A percentile compares a stretch with the other conserved stretches of the same genome.
Evolutionary conservation across 2,113 vertebrate genomes (phyloP).

Genomic region (Camelus dromedarius): DNA sequence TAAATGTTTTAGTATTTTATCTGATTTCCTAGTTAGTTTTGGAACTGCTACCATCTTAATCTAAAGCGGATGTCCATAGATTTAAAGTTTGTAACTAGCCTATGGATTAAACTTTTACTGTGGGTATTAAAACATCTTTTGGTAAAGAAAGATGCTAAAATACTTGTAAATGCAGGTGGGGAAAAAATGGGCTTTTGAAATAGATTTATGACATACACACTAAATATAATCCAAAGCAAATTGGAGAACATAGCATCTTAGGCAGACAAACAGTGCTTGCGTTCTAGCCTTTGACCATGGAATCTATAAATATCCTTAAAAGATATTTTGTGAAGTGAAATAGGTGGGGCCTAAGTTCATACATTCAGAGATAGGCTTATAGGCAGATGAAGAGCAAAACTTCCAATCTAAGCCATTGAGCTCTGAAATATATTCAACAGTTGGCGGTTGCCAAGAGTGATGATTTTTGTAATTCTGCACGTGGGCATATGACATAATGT

Average conservation of each 20-base stretch:
- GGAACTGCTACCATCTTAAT: constrained; percentile 60
- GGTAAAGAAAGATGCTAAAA: constrained; percentile 36
- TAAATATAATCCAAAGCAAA: constrained; percentile 22
- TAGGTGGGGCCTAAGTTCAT: neutral
- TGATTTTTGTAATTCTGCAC: neutral
- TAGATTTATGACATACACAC: neutral
- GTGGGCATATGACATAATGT: neutral
- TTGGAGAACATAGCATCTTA: neutral
- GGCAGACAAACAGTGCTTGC: neutral
- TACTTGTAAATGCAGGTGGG: neutral
- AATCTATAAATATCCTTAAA: neutral
- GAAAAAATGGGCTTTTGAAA: neutral
- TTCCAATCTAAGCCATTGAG: neutral
- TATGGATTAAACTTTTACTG: constrained; percentile 47
- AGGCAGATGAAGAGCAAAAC: neutral
- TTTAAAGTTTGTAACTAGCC: constrained; percentile 60
- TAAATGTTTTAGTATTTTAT: constrained; percentile 71
- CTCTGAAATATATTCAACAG: neutral
- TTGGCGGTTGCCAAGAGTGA: neutral
- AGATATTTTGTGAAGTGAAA: neutral
- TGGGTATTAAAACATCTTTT: constrained; percentile 57
- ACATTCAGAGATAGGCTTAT: neutral
- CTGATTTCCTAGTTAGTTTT: constrained; percentile 72
- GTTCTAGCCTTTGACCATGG: neutral
- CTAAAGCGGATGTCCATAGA: constrained; percentile 65